phyloP scores from a whole-genome alignment of 2,113 vertebrate species.

The Pimephales promelas region DNA sequence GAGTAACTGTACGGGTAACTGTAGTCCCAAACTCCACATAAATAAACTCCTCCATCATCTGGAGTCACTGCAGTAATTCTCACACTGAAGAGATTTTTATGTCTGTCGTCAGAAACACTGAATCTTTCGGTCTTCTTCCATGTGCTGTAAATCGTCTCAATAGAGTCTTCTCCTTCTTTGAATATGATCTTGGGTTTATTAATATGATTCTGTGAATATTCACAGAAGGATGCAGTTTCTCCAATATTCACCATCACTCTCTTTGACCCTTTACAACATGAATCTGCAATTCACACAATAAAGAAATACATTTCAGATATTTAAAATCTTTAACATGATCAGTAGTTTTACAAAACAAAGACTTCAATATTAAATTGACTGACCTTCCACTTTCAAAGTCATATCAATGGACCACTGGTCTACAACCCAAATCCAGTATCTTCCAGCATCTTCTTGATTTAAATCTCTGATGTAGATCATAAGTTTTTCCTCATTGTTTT shows the following conservation, averaged over 20 bases:
- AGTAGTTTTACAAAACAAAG: background rate
- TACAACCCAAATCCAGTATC: rapidly evolving
- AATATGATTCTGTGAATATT: background rate
- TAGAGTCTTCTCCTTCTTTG: background rate
- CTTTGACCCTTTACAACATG: background rate
- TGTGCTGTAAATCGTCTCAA: too few species aligned
- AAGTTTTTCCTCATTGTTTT: rapidly evolving
- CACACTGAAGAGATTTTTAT: background rate
- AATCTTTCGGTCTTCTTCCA: background rate
- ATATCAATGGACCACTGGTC: background rate
- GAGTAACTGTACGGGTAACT: background rate
- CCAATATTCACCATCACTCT: background rate
- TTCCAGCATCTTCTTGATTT: background rate
- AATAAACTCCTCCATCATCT: constrained; percentile 35
- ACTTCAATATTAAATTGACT: background rate
- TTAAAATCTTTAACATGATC: background rate
- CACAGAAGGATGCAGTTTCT: background rate
- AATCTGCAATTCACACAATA: background rate
- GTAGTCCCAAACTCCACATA: background rate
- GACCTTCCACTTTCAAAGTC: background rate
- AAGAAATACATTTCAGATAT: background rate
- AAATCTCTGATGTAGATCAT: background rate
- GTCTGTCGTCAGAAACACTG: background rate
- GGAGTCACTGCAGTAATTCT: background rate
- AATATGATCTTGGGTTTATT: background rate